Evolutionary conservation across 2,888 invertebrate species (phyloP).

Genomic region (Pristionchus japonicus): DNA sequence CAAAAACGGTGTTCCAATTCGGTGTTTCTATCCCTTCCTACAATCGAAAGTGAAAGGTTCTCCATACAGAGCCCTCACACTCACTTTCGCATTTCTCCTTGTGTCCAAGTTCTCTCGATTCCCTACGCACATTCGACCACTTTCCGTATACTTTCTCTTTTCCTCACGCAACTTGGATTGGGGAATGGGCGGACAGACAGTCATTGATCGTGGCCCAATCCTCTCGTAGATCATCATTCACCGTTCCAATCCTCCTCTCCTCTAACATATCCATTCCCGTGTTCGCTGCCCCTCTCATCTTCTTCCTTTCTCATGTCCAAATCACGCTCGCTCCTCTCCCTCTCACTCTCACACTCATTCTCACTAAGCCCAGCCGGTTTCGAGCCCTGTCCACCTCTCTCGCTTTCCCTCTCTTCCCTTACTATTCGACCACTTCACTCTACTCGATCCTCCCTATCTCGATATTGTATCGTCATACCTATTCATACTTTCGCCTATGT

Average conservation of each 20-base stretch:
- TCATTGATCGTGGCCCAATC: conserved; percentile 17
- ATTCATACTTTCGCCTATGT: neutral
- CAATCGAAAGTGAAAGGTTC: conserved; percentile 40
- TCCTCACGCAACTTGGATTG: neutral
- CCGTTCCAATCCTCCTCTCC: conserved; percentile 23
- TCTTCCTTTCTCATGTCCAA: conserved; percentile 36
- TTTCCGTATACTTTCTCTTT: neutral
- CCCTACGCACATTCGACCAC: neutral
- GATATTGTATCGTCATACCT: conserved; percentile 41
- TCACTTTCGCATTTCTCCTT: conserved; percentile 1
- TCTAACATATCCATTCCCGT: conserved; percentile 1
- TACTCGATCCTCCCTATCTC: conserved; percentile 39
- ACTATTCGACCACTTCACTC: conserved; percentile 35
- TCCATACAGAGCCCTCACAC: conserved; percentile 21
- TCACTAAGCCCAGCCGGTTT: conserved; percentile 41
- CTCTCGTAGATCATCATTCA: neutral
- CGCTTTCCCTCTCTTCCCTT: conserved; percentile 38
- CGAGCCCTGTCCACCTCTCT: conserved; percentile 32
- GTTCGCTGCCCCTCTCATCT: neutral
- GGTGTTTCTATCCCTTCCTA: neutral
- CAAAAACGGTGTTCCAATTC: conserved; percentile 5
- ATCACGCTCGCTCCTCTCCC: too few species aligned
- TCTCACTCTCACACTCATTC: conserved; percentile 7
- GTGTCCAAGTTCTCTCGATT: neutral
- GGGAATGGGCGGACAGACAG: neutral